Percentiles rank a stretch among this genome's conserved stretches.
phyloP scores from a whole-genome alignment of 2,797 vertebrate genomes.

The Sphenopsis melanotis region DNA sequence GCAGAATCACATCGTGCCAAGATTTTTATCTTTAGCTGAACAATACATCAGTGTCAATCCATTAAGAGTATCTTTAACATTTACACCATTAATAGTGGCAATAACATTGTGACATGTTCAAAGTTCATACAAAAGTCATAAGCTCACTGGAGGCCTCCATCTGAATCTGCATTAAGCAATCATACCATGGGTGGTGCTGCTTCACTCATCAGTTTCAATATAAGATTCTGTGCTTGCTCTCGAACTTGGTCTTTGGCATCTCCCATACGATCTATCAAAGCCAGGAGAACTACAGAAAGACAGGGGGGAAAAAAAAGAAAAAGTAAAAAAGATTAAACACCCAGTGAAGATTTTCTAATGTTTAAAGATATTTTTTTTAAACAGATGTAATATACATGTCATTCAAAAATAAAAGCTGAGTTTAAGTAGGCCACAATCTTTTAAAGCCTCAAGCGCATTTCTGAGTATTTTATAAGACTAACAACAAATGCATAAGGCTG shows the following conservation, averaged over 20 bases:
- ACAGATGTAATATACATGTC: neutral
- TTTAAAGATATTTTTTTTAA: neutral
- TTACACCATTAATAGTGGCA: neutral
- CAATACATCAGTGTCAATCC: neutral
- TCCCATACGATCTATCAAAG: constrained; percentile 92
- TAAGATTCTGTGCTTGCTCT: constrained; percentile 90
- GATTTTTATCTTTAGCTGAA: neutral
- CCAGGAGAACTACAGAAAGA: constrained; percentile 81
- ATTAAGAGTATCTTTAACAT: neutral
- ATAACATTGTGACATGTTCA: neutral
- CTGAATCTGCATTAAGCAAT: neutral
- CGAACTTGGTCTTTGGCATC: constrained; percentile 96
- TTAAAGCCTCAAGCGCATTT: neutral
- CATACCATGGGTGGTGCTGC: constrained; percentile 88
- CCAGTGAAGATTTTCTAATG: neutral
- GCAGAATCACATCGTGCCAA: neutral
- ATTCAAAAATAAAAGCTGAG: neutral
- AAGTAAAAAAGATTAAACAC: neutral
- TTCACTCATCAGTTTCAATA: constrained; percentile 89
- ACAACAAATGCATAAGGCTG: neutral
- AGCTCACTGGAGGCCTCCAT: neutral
- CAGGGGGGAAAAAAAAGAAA: neutral
- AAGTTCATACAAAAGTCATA: neutral
- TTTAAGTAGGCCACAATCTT: neutral
- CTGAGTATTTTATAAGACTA: neutral